phyloP scores from a whole-genome alignment of 1,140 invertebrate species.

The Bombus picipes region DNA sequence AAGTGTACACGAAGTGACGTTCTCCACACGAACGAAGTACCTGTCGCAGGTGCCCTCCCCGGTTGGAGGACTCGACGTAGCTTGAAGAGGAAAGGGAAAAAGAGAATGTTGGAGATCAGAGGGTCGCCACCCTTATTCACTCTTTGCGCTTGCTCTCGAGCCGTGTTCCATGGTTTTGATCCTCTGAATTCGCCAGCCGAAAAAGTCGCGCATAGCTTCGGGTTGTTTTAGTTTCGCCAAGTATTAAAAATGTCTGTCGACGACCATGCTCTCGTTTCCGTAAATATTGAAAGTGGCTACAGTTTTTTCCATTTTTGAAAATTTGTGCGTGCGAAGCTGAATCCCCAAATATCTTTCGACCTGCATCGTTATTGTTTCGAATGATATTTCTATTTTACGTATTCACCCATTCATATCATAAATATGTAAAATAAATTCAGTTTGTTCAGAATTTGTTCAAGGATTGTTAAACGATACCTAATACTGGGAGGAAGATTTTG shows the following conservation, averaged over 20 bases:
- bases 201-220: slow-evolving; percentile 21
- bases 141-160: slow-evolving; percentile 34
- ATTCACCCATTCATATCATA: no score
- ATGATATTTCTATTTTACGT: no score
- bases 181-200: slow-evolving; percentile 39
- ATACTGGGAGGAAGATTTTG: no score
- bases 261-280: neutral
- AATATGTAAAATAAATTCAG: no score
- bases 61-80: slow-evolving; percentile 59
- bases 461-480: no score
- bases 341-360: no score
- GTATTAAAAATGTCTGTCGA: slow-evolving; percentile 34
- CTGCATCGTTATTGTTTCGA: no score
- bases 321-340: neutral
- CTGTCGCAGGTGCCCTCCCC: slow-evolving; percentile 66
- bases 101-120: slow-evolving; percentile 31
- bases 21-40: slow-evolving; percentile 70
- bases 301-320: neutral
- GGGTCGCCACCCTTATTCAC: slow-evolving; percentile 59
- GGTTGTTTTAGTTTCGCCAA: slow-evolving; percentile 21
- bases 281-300: neutral
- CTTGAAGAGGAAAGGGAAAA: slow-evolving; percentile 51
- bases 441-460: no score
- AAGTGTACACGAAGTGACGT: slow-evolving; percentile 63
- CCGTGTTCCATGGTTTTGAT: slow-evolving; percentile 31